Evolutionary conservation across 2,888 invertebrate species (phyloP).

Genomic region (Cyaniris semiargus): DNA sequence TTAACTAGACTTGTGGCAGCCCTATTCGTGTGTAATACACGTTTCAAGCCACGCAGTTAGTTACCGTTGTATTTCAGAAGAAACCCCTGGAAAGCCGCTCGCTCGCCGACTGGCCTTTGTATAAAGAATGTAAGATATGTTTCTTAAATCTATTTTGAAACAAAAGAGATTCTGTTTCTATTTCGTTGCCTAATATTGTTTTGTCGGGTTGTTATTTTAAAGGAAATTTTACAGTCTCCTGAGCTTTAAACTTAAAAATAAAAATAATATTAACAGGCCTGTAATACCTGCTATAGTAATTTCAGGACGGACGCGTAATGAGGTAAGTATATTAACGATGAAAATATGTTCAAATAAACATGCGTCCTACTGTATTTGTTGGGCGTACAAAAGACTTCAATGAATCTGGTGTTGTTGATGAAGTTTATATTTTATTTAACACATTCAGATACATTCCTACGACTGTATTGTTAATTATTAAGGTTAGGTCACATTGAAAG

Average conservation of each 20-base stretch:
- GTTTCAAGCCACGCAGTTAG: constrained; percentile 66
- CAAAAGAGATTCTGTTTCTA: constrained; percentile 21
- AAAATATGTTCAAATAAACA: too few species aligned
- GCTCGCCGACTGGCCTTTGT: constrained; percentile 55
- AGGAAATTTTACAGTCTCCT: background rate
- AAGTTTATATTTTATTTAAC: too few species aligned
- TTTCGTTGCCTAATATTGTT: constrained; percentile 12
- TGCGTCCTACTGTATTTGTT: too few species aligned
- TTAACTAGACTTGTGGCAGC: background rate
- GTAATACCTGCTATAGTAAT: too few species aligned
- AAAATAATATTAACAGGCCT: too few species aligned
- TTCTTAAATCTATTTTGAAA: constrained; percentile 33
- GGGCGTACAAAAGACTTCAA: too few species aligned
- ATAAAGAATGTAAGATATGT: constrained; percentile 54
- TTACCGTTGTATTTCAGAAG: constrained; percentile 59
- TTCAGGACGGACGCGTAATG: too few species aligned
- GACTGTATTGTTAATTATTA: too few species aligned
- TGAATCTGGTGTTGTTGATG: too few species aligned
- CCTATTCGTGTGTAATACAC: constrained; percentile 51
- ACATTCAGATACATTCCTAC: too few species aligned
- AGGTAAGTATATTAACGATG: too few species aligned
- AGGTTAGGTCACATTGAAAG: too few species aligned
- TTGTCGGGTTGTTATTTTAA: constrained; percentile 17
- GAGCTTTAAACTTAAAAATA: background rate
- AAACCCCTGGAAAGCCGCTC: constrained; percentile 56